Evolutionary conservation across 1,140 invertebrate genomes (phyloP), one percentile per base, ranked within the genome.

Genomic region (Nasonia vitripennis): DNA sequence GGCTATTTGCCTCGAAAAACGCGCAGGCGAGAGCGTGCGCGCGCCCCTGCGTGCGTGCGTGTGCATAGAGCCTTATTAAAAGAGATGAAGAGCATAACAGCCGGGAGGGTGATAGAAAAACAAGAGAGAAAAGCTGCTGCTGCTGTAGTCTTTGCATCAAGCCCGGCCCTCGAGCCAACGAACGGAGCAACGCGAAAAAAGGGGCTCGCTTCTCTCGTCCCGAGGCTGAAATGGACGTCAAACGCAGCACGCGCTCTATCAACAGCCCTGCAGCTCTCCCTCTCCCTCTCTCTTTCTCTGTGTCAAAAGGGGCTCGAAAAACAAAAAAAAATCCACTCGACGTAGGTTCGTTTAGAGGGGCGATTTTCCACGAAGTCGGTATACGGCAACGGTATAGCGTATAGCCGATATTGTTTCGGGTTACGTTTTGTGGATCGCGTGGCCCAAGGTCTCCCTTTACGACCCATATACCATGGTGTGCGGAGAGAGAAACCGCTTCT

Each of bases 21-120:
- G 34, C 27, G 27, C 34, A 68, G 20, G 48, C 37, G 37, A 68
- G 71, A 68, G 27, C 0, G 27, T 27, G 27, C 27, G 0, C 27
- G 0, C 27, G 27, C 68, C 67, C 14, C 34, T 7, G 67, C 45
- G 37, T 9, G n/a, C 11, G 23, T 34, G 67, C 45, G 37, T 23
- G n/a, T 27, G 23, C 12, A 68, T 37, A 31, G 74, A 84, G 75
- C 27, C 83, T 78, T 78, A 83, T 83, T 83, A 83, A 83, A 78
- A 78, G 41, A 34, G 41, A 37, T 12, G 34, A 48, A 31, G 51
- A 68, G 70, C 27, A 17, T 62, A 62, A 20, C 55, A 55, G 51
- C 20, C 55, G 27, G 23, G 71, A 41, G 81, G 51, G 51, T 62
- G 3, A 14, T 20, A 62, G 73, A 27, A 1, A 20, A 81, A 70